These are phyloP conservation scores for Pseudomugil gertrudae DNA, from an alignment of 2,797 vertebrate genomes.

Conservation along the genomic window DNA sequence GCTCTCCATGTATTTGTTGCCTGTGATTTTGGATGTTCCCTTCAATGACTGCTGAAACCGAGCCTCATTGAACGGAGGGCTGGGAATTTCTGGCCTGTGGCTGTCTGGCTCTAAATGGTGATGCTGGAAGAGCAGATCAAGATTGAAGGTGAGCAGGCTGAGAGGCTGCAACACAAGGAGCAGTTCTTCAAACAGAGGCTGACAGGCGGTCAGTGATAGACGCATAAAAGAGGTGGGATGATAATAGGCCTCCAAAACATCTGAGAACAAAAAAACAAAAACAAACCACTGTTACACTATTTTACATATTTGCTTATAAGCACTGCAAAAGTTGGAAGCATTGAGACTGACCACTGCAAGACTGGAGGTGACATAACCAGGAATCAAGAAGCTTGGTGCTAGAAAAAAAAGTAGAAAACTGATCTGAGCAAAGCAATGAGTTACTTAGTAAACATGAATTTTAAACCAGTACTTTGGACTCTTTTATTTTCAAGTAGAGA, in stretches of 20 bases:
- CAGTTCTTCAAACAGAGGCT: constrained; percentile 89
- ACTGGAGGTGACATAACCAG: constrained; percentile 92
- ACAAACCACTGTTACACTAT: constrained; percentile 11
- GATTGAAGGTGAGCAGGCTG: constrained; percentile 93
- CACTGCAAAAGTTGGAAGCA: not conserved
- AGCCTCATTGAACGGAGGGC: constrained; percentile 62
- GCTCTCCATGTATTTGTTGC: constrained; percentile 60
- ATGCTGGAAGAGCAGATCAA: constrained; percentile 95
- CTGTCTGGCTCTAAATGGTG: constrained; percentile 86
- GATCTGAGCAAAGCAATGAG: not conserved
- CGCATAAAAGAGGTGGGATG: constrained; percentile 88
- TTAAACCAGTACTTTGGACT: not conserved
- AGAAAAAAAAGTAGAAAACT: constrained; percentile 15
- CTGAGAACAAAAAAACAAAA: constrained; percentile 71
- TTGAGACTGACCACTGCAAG: constrained; percentile 82
- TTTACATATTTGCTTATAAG: not conserved
- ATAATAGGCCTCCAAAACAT: constrained; percentile 87
- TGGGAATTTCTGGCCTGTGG: constrained; percentile 62
- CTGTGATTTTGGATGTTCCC: constrained; percentile 39
- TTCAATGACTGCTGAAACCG: constrained; percentile 48
- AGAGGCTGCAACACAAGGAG: constrained; percentile 93
- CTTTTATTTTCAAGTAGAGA: not conserved
- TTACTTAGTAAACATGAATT: not conserved
- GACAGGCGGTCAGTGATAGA: constrained; percentile 83
- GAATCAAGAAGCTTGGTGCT: constrained; percentile 90